Evolutionary conservation across 2,888 invertebrate species (phyloP), one percentile per base, ranked within the genome.

Genomic region (Malachius bipustulatus): DNA sequence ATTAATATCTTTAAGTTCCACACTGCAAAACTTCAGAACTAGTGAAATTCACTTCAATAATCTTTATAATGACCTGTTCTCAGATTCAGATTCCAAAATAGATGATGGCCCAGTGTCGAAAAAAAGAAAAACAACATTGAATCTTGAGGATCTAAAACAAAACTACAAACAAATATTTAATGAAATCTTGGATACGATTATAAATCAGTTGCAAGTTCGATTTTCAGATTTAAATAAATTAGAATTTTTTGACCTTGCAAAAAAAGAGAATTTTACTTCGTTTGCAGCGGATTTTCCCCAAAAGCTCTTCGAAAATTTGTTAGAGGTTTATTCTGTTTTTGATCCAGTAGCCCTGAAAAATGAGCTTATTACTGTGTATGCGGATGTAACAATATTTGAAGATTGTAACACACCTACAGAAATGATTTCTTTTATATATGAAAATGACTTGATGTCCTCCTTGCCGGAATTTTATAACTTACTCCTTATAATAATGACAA

Each of bases 171-270:
- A n/a, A n/a, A n/a, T n/a, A n/a, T n/a, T n/a, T n/a, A n/a, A n/a
- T n/a, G n/a, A n/a, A 31, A 31, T 31, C 12, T 31, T 31, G 9
- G 31, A 31, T 15, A 31, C 31, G 19, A 31, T 31, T 31, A 31
- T 6, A 16, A 31, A 14, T 31, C 31, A 31, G 19, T 16, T 31
- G 16, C 31, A 2, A 11, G 24, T 32, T 14, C 19, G 32, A 24
- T 32, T 32, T 32, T 32, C 32, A 32, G 32, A 32, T 32, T 32
- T 32, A 11, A 24, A 11, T 11, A 32, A 32, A 32, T 32, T 32
- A 19, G 11, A 32, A 6, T 32, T 32, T 16, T 32, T 32, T 14
- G 32, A 16, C 24, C 24, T 32, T 24, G 16, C 10, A 2, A 32
- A 24, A 14, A 32, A 32, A 16, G 19, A 32, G 8, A 32, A 32